Evolutionary conservation across 2,113 vertebrate species (phyloP).

Genomic region (Phyllostomus hastatus): DNA sequence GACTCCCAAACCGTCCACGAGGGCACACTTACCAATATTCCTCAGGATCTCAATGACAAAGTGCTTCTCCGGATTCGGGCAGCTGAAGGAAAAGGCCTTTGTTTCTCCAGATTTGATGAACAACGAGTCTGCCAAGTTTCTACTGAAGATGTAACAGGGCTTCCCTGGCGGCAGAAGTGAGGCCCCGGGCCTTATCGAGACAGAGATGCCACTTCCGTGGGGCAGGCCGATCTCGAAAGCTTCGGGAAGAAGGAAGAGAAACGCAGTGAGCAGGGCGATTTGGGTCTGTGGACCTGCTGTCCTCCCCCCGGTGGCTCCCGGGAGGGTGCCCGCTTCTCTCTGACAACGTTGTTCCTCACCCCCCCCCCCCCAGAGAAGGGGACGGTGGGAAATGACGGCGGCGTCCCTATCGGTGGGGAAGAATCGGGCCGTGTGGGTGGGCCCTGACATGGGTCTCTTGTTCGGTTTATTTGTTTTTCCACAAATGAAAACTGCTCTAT

Average conservation of each 20-base stretch:
- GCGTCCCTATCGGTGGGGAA: neutral
- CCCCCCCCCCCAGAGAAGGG: neutral
- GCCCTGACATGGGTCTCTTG: rapidly evolving
- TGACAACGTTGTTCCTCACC: neutral
- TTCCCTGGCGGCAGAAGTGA: rapidly evolving
- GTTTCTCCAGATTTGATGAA: conserved; percentile 78
- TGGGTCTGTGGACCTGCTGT: neutral
- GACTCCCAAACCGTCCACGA: neutral
- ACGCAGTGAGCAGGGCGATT: neutral
- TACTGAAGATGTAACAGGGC: conserved; percentile 67
- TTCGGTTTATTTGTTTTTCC: neutral
- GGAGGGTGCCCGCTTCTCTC: neutral
- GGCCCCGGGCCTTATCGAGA: conserved; percentile 72
- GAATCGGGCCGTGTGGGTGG: neutral
- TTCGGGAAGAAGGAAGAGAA: conserved; percentile 66
- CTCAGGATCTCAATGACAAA: conserved; percentile 80
- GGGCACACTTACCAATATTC: conserved; percentile 80
- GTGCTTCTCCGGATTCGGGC: conserved; percentile 75
- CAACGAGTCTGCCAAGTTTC: neutral
- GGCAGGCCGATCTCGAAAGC: conserved; percentile 71
- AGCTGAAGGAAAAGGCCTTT: conserved; percentile 79
- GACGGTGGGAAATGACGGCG: neutral
- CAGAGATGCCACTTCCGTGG: conserved; percentile 46
- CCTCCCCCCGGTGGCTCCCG: neutral
- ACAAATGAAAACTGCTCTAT: neutral